Evolutionary conservation across 2,888 invertebrate species (phyloP), one percentile per base, ranked within the genome.

Genomic region (Aphrophora alni): DNA sequence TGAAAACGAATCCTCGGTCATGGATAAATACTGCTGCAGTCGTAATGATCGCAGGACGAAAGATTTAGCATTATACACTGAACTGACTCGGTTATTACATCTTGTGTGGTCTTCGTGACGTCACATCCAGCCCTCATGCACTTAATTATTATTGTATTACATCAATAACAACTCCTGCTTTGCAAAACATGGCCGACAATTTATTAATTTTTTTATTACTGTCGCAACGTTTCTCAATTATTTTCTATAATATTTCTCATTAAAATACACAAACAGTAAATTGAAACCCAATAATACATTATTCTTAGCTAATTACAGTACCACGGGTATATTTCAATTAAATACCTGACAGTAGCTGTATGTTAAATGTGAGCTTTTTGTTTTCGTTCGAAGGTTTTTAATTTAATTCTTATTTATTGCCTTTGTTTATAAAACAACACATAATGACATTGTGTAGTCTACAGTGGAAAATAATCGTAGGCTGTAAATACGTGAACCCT

Each of bases 121-220:
- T 59, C 59, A 59, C 14, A 21, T 21, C 59, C 59, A 59, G 59
- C 59, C 59, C 59, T 59, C 59, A 59, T 21, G 21, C 59, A 59
- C 59, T 59, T 59, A 59, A 59, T 59, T 59, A 59, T 59, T 59
- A 59, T 59, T 59, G 59, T 59, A 59, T 59, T 59, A 59, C 59
- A 59, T 59, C 59, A 59, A 59, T 59, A 21, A 59, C 59, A n/a
- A 21, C 59, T 21, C 12, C 59, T 59, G 59, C 59, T 59, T 14
- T 59, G 21, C n/a, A 14, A 59, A 59, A 59, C 59, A 59, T 59
- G 59, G 59, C 59, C 59, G 59, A 59, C 59, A 59, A 59, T 59
- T 59, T 59, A 59, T 59, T 59, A 59, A 59, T 59, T n/a, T 59
- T 59, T 44, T 44, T 44, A 44, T 44, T 44, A 44, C 14, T 2